Evolutionary conservation across 2,888 invertebrate genomes (phyloP), one percentile per base, ranked within the genome.

Genomic region (Schrankia costaestrigalis): DNA sequence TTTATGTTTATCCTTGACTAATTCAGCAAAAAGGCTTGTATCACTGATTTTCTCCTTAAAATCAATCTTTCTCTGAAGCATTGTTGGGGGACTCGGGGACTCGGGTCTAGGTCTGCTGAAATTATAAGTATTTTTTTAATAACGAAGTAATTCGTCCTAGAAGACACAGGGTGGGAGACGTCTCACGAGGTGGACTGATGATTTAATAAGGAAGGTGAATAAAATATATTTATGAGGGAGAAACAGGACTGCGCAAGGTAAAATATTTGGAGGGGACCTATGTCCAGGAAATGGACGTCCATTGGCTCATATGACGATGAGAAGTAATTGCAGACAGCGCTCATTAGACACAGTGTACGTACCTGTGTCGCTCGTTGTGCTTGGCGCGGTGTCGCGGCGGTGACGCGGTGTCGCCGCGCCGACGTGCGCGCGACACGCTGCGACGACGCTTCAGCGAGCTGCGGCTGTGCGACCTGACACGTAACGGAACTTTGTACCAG

Each of bases 11-110:
- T 95, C 94, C 66, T 96, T 96, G 8, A 96, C 95, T 41, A 97
- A 89, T 78, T 96, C 95, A 0, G 96, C 96, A 71, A 97, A 97
- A 7, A 97, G 89, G 70, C 96, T 96, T 5, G 96, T 96, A 58
- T 95, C 95, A 32, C 93, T 94, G 66, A 96, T 95, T 73, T 96
- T 96, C 61, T 94, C 93, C 50, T 93, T 91, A 46, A 92, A 89
- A 67, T 91, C 91, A 35, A 92, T 90, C 46, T 89, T 90, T 31
- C 90, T 86, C 29, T 86, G 82, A 12, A 88, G 58, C 44, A 76
- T 33, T 7, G 73, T 53, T 1, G 86, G 85, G 1, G 86, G 86
- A 44, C 83, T 81, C 0, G 84, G 85, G 1, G 87, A 84, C 13
- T 79, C 77, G 27, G 78, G 82, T 47, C 64, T 78, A 9, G 36